Percentiles rank a stretch among this genome's conserved stretches.
Conservation (phyloP, 2,797 vertebrate species). For the Hybognathus amarus region DNA sequence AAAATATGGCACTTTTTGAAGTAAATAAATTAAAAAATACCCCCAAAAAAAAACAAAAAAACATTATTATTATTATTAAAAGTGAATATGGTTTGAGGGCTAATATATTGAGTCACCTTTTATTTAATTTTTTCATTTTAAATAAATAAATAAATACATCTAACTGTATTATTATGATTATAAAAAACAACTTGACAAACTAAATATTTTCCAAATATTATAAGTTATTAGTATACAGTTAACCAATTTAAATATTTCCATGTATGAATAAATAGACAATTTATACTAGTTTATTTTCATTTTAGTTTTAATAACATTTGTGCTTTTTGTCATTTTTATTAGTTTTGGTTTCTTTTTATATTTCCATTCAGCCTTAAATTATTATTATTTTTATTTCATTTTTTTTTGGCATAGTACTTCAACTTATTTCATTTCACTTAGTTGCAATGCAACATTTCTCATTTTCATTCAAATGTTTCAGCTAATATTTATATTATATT, state of each 20-base stretch:
- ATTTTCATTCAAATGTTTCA: neutral
- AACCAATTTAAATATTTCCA: neutral
- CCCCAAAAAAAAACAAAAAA: no score
- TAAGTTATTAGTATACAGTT: neutral
- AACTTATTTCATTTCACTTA: neutral
- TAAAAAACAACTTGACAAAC: neutral
- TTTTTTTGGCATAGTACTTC: neutral
- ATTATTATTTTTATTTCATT: neutral
- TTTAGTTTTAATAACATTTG: neutral
- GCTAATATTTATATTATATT: neutral
- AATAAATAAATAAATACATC: neutral
- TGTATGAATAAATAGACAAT: no score
- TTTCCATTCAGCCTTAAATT: neutral
- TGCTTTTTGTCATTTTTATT: neutral
- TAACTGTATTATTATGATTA: neutral
- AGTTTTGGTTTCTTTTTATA: neutral
- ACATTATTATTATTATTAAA: no score
- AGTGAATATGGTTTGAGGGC: no score
- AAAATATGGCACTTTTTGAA: no score
- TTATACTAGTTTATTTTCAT: no score
- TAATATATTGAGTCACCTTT: neutral
- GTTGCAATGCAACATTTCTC: neutral
- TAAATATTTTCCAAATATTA: neutral
- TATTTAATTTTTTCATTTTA: neutral
- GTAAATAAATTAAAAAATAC: no score